Evolutionary conservation across 2,797 vertebrate genomes (phyloP).

Genomic region (Steatocranus sp.): DNA sequence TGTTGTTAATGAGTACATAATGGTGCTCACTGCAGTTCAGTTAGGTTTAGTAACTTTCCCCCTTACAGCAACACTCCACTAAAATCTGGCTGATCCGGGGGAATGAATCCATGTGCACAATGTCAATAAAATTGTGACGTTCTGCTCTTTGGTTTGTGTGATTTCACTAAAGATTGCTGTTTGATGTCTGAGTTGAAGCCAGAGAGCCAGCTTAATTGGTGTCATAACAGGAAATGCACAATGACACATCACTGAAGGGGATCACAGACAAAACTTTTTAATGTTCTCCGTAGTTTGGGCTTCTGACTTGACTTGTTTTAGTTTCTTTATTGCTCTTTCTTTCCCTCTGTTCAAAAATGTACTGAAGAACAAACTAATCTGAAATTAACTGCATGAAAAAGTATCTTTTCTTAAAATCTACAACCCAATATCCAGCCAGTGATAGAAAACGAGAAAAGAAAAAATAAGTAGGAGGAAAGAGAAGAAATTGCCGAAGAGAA

Average conservation of each 20-base stretch:
- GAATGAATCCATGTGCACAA: not conserved
- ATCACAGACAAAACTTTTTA: not conserved
- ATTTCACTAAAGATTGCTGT: not conserved
- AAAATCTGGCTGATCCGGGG: not conserved
- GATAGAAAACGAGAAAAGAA: not conserved
- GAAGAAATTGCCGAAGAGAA: slow-evolving; percentile 5
- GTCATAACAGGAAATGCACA: not conserved
- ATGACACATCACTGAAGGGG: not conserved
- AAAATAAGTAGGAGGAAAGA: not conserved
- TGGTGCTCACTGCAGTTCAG: not conserved
- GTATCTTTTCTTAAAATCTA: not conserved
- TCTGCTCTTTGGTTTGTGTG: not conserved
- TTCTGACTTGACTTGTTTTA: not conserved
- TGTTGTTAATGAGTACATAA: not conserved
- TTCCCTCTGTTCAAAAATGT: not conserved
- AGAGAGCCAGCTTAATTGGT: not conserved
- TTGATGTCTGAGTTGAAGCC: not conserved
- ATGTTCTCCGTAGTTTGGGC: fast-evolving
- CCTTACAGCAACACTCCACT: not conserved
- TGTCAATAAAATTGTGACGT: not conserved
- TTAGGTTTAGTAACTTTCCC: not conserved
- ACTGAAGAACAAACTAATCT: not conserved
- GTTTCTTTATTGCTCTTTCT: not conserved
- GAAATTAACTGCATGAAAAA: not conserved
- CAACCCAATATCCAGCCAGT: not conserved